A percentile compares a stretch with the other conserved stretches of the same genome.
Conservation (phyloP, 2,888 invertebrate genomes). For the Automeris io region DNA sequence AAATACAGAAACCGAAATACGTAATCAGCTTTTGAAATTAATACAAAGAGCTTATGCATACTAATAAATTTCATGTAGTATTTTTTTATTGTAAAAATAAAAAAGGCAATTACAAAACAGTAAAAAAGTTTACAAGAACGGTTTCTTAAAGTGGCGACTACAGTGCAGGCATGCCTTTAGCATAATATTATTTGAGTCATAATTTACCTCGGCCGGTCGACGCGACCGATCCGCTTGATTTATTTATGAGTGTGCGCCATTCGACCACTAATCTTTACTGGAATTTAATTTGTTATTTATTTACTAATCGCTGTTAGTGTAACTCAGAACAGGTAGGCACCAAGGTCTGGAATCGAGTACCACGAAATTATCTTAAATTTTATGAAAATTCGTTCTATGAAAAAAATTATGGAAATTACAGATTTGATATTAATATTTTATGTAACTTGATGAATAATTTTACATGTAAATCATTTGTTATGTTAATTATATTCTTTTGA, state of each 20-base stretch:
- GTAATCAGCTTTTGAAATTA: constrained; percentile 1
- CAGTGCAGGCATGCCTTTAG: constrained; percentile 38
- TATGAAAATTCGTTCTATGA: neutral
- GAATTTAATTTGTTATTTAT: constrained; percentile 72
- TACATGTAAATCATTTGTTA: neutral
- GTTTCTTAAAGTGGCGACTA: constrained; percentile 17
- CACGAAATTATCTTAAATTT: neutral
- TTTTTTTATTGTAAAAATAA: constrained; percentile 11
- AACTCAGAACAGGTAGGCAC: constrained; percentile 32
- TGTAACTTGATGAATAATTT: neutral
- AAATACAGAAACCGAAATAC: too few species aligned
- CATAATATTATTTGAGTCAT: constrained; percentile 71
- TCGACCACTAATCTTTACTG: constrained; percentile 65
- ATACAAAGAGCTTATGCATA: constrained; percentile 1
- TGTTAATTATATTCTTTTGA: constrained; percentile 1
- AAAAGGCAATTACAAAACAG: constrained; percentile 29
- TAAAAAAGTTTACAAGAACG: constrained; percentile 18
- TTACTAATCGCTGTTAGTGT: constrained; percentile 52
- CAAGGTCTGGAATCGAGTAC: neutral
- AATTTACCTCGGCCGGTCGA: constrained; percentile 53
- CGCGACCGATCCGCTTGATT: constrained; percentile 57
- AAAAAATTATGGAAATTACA: constrained; percentile 1
- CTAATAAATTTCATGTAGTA: neutral
- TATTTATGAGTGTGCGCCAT: constrained; percentile 64
- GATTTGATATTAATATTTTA: neutral